Evolutionary conservation across 2,113 vertebrate species (phyloP).

Genomic region (Condylura cristata): DNA sequence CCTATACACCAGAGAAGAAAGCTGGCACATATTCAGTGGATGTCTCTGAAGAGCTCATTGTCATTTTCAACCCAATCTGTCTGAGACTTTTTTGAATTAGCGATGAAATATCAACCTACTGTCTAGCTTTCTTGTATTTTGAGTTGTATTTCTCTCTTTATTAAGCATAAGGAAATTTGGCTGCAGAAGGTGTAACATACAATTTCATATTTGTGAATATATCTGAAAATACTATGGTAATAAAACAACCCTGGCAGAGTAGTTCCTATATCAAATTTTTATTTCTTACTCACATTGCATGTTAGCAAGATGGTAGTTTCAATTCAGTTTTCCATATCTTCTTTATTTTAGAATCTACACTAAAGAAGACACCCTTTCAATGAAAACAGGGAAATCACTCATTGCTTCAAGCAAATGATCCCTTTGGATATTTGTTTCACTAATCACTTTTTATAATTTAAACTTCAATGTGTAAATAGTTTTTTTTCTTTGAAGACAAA

Average conservation of each 20-base stretch:
- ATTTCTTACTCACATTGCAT: background rate
- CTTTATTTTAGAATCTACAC: no score
- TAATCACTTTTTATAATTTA: background rate
- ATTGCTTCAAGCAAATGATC: no score
- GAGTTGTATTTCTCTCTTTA: slow-evolving; percentile 14
- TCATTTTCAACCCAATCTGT: background rate
- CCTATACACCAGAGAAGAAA: slow-evolving; percentile 4
- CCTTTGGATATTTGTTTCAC: no score
- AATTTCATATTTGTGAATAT: background rate
- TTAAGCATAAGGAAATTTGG: background rate
- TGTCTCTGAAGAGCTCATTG: fast-evolving
- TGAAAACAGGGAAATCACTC: no score
- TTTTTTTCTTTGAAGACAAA: background rate
- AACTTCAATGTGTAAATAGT: background rate
- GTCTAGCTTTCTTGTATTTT: background rate
- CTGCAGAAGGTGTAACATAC: background rate
- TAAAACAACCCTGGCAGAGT: background rate
- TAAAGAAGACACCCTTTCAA: no score
- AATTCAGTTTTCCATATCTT: background rate
- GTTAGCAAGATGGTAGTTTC: background rate
- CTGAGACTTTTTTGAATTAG: background rate
- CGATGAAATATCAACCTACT: background rate
- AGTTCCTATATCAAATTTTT: background rate
- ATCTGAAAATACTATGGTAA: background rate
- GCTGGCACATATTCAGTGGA: background rate